Percentiles rank a stretch among this genome's conserved stretches.
Conservation (phyloP, 2,797 vertebrate genomes). For the Gambusia yucatana region DNA sequence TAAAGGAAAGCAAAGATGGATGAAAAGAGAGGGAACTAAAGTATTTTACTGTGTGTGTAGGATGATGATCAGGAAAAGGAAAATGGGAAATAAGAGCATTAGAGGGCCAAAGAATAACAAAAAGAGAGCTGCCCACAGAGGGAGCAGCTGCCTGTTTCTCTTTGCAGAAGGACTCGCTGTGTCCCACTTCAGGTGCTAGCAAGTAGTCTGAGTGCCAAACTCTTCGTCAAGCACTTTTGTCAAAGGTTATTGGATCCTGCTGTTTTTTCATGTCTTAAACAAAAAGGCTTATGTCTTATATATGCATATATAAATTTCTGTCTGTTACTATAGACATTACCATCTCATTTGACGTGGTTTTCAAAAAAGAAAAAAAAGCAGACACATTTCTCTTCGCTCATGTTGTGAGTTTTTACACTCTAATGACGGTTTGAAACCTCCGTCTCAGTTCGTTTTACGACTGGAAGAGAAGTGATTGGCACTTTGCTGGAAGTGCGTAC, state of each 20-base stretch:
- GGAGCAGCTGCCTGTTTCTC: conserved; percentile 22
- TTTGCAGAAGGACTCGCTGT: conserved; percentile 22
- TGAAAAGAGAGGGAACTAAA: neutral
- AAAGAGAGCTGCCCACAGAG: conserved; percentile 4
- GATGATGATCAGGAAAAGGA: conserved; percentile 13
- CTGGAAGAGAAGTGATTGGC: conserved; percentile 37
- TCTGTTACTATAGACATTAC: neutral
- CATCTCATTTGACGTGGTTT: neutral
- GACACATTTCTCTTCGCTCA: conserved; percentile 3
- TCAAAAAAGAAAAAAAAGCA: neutral
- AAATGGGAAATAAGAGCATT: conserved; percentile 16
- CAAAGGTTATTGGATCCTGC: conserved; percentile 60
- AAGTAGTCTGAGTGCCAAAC: conserved; percentile 28
- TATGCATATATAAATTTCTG: neutral
- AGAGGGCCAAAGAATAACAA: conserved; percentile 19
- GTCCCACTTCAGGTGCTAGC: conserved; percentile 39
- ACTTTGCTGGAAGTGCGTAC: conserved; percentile 30
- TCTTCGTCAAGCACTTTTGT: conserved; percentile 64
- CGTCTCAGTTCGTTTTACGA: conserved; percentile 32
- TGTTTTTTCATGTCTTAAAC: conserved; percentile 52
- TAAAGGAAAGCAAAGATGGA: neutral
- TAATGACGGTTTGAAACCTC: conserved; percentile 52
- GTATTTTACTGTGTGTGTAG: neutral
- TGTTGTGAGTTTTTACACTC: conserved; percentile 38
- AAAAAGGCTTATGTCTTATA: conserved; percentile 19